Conservation (phyloP, 2,113 vertebrate genomes). For the Phocoena sinus region DNA sequence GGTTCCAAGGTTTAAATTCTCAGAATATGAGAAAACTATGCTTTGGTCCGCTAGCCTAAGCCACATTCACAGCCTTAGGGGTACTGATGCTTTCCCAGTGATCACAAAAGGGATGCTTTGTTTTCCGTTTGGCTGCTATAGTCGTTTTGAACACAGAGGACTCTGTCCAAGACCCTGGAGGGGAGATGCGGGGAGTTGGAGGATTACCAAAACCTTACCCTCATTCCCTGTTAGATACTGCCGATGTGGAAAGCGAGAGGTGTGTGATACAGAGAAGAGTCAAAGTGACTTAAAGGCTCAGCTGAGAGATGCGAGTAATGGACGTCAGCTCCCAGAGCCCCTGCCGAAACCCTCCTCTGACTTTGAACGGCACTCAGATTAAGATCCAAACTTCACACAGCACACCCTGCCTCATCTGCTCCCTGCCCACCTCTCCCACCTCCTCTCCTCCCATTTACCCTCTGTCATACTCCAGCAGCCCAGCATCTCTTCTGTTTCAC, state of each 20-base stretch:
- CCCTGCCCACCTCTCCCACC: background rate
- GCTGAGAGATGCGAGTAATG: background rate
- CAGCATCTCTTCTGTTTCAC: background rate
- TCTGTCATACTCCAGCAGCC: background rate
- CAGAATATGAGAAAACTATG: background rate
- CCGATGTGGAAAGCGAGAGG: background rate
- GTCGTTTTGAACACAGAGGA: constrained; percentile 22
- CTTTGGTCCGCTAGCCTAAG: background rate
- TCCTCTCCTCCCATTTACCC: background rate
- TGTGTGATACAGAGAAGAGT: background rate
- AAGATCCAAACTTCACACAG: background rate
- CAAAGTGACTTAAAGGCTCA: background rate
- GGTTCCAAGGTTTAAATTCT: background rate
- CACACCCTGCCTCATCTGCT: background rate
- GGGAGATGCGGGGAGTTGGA: background rate
- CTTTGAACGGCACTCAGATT: background rate
- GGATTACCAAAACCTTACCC: background rate
- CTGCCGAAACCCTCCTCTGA: background rate
- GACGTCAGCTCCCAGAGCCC: fast-evolving
- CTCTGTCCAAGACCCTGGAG: background rate
- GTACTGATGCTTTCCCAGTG: background rate
- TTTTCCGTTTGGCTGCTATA: background rate
- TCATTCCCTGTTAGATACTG: background rate
- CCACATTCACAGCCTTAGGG: background rate
- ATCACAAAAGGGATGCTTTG: background rate